A percentile compares a stretch with the other conserved stretches of the same genome.
Evolutionary conservation across 1,140 invertebrate genomes (phyloP).

Genomic region (Achroia grisella): DNA sequence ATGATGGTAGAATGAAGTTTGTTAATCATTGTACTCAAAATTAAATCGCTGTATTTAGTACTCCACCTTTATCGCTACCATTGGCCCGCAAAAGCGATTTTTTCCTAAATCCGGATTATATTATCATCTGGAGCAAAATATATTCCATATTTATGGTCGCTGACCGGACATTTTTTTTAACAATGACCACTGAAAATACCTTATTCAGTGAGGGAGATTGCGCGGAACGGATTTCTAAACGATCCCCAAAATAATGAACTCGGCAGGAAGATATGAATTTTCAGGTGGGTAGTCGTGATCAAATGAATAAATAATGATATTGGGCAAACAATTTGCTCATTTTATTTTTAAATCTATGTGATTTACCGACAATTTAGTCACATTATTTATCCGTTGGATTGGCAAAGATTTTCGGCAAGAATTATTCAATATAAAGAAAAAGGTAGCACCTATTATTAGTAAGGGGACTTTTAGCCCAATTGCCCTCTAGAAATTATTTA

Average conservation of each 20-base stretch:
- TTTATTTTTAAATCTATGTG: no score
- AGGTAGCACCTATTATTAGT: no score
- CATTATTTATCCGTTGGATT: no score
- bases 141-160: conserved; percentile 58
- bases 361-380: no score
- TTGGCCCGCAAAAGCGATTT: conserved; percentile 17
- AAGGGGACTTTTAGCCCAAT: no score
- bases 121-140: conserved; percentile 43
- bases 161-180: conserved; percentile 54
- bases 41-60: background rate
- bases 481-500: no score
- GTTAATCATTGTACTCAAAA: no score
- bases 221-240: conserved; percentile 21
- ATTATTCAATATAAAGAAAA: no score
- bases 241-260: conserved; percentile 30
- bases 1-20: no score
- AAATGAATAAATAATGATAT: conserved; percentile 9
- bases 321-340: background rate
- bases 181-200: conserved; percentile 33
- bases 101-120: conserved; percentile 55
- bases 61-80: conserved; percentile 2
- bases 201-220: conserved; percentile 34
- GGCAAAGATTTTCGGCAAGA: no score
- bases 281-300: conserved; percentile 26
- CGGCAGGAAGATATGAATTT: conserved; percentile 15